Evolutionary conservation across 1,140 invertebrate genomes (phyloP).

Genomic region (Eubasilissa regina): DNA sequence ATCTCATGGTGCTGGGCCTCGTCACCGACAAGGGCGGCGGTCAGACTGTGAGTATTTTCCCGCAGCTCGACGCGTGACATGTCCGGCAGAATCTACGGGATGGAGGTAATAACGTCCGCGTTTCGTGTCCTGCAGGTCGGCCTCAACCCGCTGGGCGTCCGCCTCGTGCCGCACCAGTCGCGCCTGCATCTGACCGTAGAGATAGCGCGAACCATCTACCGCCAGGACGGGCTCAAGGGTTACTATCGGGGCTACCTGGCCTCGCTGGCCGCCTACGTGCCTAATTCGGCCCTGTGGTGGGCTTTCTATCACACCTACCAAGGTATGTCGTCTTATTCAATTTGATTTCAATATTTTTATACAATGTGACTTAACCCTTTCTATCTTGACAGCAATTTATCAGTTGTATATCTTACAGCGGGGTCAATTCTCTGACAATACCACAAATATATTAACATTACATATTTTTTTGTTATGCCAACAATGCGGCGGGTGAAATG

Average conservation of each 20-base stretch:
- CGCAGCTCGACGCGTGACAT: no score
- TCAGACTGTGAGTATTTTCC: constrained; percentile 23
- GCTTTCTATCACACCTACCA: constrained; percentile 95
- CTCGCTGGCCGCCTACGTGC: constrained; percentile 93
- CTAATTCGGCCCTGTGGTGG: constrained; percentile 98
- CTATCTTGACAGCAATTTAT: no score
- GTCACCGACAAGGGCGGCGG: constrained; percentile 62
- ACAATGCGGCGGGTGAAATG: no score
- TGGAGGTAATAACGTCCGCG: no score
- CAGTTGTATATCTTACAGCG: no score
- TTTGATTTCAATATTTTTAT: no score
- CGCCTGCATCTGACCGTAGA: constrained; percentile 78
- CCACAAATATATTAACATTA: no score
- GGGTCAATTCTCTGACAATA: no score
- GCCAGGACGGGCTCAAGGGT: constrained; percentile 85
- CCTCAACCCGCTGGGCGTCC: constrained; percentile 81
- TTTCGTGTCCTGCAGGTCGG: constrained; percentile 69
- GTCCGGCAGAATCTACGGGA: no score
- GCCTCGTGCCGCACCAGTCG: constrained; percentile 74
- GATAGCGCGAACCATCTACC: constrained; percentile 84
- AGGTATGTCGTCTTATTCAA: no score
- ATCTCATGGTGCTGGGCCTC: constrained; percentile 94
- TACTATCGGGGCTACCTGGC: constrained; percentile 96
- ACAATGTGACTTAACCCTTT: no score
- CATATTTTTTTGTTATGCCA: no score